Percentiles rank a stretch among this genome's conserved stretches.
Evolutionary conservation across 2,797 vertebrate genomes (phyloP).

Genomic region (Periparus ater): DNA sequence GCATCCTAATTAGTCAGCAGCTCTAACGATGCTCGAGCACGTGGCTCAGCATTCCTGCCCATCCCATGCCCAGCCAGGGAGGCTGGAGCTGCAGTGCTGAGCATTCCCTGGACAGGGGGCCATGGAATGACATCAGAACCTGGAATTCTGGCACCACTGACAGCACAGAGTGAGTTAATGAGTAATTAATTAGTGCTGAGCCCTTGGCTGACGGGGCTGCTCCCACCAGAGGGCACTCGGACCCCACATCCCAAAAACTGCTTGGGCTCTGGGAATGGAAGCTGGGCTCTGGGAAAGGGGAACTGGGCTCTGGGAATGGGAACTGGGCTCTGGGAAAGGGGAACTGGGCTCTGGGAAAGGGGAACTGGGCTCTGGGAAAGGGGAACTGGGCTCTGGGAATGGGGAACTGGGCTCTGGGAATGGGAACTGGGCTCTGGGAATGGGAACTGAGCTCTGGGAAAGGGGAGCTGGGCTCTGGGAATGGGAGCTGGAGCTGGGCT

Average conservation of each 20-base stretch:
- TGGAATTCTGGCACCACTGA: accelerated
- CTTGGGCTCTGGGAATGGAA: too few relatives aligned
- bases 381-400: neutral
- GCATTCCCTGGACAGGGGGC: neutral
- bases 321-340: neutral
- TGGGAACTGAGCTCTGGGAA: neutral
- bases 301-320: neutral
- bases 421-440: too few relatives aligned
- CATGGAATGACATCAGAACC: neutral
- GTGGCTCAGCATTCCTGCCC: neutral
- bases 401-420: neutral
- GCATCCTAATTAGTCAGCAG: neutral
- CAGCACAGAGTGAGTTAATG: neutral
- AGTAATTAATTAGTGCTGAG: neutral
- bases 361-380: neutral
- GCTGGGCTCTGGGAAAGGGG: neutral
- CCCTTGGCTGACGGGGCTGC: neutral
- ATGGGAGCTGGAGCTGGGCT: neutral
- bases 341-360: neutral
- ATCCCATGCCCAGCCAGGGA: neutral
- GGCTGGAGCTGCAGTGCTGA: neutral
- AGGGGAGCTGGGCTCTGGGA: neutral
- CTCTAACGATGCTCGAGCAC: accelerated
- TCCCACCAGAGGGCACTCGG: slow-evolving; percentile 53
- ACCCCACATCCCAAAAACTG: neutral